Evolutionary conservation across 2,888 invertebrate genomes (phyloP).

Genomic region (Chorisops tibialis): DNA sequence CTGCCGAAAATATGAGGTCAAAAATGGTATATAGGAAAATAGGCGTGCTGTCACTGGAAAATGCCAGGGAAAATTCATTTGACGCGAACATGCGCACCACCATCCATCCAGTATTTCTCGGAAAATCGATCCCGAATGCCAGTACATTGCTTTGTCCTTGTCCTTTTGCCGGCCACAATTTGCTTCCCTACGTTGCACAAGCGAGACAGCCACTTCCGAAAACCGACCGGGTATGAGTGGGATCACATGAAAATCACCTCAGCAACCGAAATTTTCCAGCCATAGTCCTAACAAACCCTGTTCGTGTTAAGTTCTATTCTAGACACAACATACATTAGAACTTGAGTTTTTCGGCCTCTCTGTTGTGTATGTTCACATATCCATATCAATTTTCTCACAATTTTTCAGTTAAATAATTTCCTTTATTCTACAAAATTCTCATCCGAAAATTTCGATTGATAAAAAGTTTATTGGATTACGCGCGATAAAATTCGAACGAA

Average conservation of each 20-base stretch:
- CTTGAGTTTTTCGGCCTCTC: constrained; percentile 34
- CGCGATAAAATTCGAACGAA: constrained; percentile 10
- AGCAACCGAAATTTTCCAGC: constrained; percentile 24
- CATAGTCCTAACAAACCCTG: constrained; percentile 28
- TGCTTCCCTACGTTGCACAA: neutral
- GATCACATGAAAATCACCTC: constrained; percentile 14
- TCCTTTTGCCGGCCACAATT: neutral
- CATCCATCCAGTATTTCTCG: constrained; percentile 3
- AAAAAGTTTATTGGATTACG: neutral
- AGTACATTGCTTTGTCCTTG: neutral
- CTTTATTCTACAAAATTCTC: neutral
- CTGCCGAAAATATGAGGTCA: constrained; percentile 20
- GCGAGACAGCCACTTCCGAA: neutral
- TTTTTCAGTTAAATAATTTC: constrained; percentile 29
- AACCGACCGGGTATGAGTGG: neutral
- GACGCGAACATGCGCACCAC: constrained; percentile 15
- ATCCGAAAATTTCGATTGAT: neutral
- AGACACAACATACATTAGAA: constrained; percentile 34
- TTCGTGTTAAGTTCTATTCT: constrained; percentile 33
- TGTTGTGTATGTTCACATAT: constrained; percentile 33
- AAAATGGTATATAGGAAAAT: constrained; percentile 21
- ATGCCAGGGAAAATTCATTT: constrained; percentile 8
- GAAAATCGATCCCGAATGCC: constrained; percentile 18
- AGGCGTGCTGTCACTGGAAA: constrained; percentile 26
- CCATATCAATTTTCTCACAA: constrained; percentile 32